Conservation (phyloP, 2,797 vertebrate genomes). For the Allobates femoralis region DNA sequence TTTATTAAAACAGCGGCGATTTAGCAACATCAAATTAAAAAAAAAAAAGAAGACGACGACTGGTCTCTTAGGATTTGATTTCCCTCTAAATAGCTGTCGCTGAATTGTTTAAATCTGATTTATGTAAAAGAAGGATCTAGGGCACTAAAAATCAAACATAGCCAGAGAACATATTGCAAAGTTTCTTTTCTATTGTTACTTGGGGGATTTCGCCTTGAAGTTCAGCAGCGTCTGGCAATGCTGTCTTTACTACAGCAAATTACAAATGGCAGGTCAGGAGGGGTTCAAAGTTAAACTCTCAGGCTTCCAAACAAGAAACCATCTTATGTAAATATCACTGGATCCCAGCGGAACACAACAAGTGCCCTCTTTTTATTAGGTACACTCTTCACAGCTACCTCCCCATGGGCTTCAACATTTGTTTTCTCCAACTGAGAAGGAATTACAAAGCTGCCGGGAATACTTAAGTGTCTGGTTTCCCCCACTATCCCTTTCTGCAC, state of each 20-base stretch:
- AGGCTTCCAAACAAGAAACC: slow-evolving; percentile 49
- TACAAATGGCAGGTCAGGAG: slow-evolving; percentile 58
- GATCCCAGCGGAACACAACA: slow-evolving; percentile 23
- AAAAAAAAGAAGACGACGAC: not conserved
- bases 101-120: slow-evolving; percentile 52
- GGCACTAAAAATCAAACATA: slow-evolving; percentile 52
- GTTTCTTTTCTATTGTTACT: slow-evolving; percentile 42
- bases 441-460: slow-evolving; percentile 28
- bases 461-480: slow-evolving; percentile 24
- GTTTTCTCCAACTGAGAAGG: slow-evolving; percentile 31
- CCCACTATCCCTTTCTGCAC: slow-evolving; percentile 22
- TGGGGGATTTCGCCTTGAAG: slow-evolving; percentile 52
- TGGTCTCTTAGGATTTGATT: slow-evolving; percentile 34
- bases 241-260: slow-evolving; percentile 43
- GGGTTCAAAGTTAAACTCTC: slow-evolving; percentile 57
- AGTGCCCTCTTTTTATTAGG: slow-evolving; percentile 34
- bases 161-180: slow-evolving; percentile 48
- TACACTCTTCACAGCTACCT: slow-evolving; percentile 32
- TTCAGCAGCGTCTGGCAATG: slow-evolving; percentile 28
- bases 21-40: slow-evolving; percentile 43
- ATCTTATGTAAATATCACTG: slow-evolving; percentile 49
- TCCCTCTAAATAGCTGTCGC: slow-evolving; percentile 41
- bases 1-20: slow-evolving; percentile 48
- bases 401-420: slow-evolving; percentile 41
- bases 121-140: slow-evolving; percentile 53